Base-by-base conservation (phyloP, 2,888 invertebrate species). In the Fragum whitleyi region DNA sequence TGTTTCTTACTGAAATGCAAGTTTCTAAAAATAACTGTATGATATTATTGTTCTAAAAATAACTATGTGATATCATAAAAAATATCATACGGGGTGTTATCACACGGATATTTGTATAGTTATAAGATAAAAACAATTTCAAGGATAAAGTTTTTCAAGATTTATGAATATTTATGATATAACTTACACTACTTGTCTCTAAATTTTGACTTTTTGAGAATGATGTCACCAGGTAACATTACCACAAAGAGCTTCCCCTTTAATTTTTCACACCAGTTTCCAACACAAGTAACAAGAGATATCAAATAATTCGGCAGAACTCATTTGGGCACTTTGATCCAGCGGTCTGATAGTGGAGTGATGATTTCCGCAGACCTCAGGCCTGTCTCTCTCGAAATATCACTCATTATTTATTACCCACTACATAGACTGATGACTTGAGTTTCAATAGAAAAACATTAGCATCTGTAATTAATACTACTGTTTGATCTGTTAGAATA, bases 291-390 rank as follows among this genome's bases (percentile, higher is more conserved):
- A 81, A 81, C 81, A 77, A 71, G 74, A 81, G 78, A 82, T 75
- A 82, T 82, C 72, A 82, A 82, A 82, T 78, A 79, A 83, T 83
- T 75, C 55, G 47, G 69, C 67, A 51, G 77, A 76, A 83, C 76
- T 82, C 78, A 75, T 76, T 78, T 55, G 51, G 59, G 62, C 73
- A 76, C 78, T 83, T 83, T 83, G 83, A 83, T 83, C 83, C 69
- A 39, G 19, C 3, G 28, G 26, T 7, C 62, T 59, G 83, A 83
- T 79, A 83, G 61, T 19, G 19, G 47, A 23, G 32, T 81, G 75
- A 82, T 82, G 81, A 76, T 70, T 47, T 68, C 61, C 68, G 21
- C 77, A 77, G 81, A 74, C 55, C 32, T 29, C 42, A 16, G 39
- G 26, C 39, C 67, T 28, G 67, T 62, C 62, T 62, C 62, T 32